A percentile compares a stretch with the other conserved stretches of the same genome.
phyloP scores from a whole-genome alignment of 2,888 invertebrate genomes.

The Brachyptera putata region DNA sequence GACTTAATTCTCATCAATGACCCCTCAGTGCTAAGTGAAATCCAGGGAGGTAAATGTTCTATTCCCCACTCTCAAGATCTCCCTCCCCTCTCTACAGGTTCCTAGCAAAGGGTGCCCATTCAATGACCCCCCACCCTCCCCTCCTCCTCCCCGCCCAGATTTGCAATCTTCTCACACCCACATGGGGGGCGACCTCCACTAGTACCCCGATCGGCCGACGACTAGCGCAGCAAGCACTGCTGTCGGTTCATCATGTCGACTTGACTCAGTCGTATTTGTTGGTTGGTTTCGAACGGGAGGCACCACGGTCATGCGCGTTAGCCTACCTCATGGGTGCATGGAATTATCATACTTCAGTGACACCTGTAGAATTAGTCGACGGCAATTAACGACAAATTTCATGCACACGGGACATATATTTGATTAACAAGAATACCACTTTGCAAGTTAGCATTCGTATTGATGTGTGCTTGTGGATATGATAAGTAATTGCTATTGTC shows the following conservation, averaged over 20 bases:
- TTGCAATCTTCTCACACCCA: conserved; percentile 7
- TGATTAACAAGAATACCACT: too few species aligned
- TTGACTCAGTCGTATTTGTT: background rate
- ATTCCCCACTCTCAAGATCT: background rate
- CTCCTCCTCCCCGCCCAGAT: background rate
- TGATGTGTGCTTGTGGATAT: too few species aligned
- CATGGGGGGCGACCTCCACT: background rate
- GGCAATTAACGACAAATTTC: background rate
- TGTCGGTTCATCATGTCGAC: background rate
- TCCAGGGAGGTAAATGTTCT: too few species aligned
- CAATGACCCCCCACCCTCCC: conserved; percentile 2
- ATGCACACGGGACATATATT: too few species aligned
- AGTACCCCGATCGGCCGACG: background rate
- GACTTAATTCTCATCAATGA: too few species aligned
- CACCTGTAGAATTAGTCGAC: background rate
- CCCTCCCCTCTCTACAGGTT: too few species aligned
- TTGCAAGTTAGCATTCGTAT: too few species aligned
- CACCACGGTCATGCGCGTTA: background rate
- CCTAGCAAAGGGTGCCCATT: background rate
- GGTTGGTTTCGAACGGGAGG: background rate
- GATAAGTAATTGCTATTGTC: too few species aligned
- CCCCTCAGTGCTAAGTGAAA: too few species aligned
- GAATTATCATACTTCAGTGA: background rate
- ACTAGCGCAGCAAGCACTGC: background rate
- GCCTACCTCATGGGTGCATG: background rate